A percentile compares a stretch with the other conserved stretches of the same genome.
phyloP scores from a whole-genome alignment of 2,113 vertebrate genomes.

The Myrmophylax atrothorax region DNA sequence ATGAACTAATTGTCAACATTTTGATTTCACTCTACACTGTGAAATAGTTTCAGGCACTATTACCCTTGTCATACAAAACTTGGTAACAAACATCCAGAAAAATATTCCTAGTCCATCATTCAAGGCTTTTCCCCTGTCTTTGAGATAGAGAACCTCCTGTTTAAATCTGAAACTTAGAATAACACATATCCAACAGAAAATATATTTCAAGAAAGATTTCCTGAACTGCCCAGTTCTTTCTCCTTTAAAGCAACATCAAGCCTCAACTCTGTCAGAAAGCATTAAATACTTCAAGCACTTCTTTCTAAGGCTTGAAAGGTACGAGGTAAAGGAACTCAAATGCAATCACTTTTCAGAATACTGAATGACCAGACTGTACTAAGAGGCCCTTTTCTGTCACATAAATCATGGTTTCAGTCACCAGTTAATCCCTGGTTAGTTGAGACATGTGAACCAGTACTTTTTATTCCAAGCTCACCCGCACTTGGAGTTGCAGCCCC shows the following conservation, averaged over 20 bases:
- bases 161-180: background rate
- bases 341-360: background rate
- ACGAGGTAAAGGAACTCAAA: background rate
- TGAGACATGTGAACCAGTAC: accelerated
- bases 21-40: background rate
- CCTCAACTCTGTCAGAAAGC: background rate
- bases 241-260: background rate
- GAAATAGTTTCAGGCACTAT: background rate
- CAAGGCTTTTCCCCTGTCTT: background rate
- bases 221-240: background rate
- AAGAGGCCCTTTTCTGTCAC: background rate
- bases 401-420: background rate
- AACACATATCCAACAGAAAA: background rate
- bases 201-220: background rate
- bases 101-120: background rate
- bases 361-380: background rate
- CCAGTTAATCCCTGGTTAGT: background rate
- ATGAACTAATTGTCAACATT: accelerated
- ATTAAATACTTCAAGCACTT: background rate
- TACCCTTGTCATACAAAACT: background rate
- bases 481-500: accelerated
- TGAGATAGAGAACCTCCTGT: background rate
- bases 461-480: background rate
- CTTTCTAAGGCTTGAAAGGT: background rate
- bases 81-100: accelerated